Conservation (phyloP, 2,113 vertebrate genomes). For the Phylloscopus trochilus region DNA sequence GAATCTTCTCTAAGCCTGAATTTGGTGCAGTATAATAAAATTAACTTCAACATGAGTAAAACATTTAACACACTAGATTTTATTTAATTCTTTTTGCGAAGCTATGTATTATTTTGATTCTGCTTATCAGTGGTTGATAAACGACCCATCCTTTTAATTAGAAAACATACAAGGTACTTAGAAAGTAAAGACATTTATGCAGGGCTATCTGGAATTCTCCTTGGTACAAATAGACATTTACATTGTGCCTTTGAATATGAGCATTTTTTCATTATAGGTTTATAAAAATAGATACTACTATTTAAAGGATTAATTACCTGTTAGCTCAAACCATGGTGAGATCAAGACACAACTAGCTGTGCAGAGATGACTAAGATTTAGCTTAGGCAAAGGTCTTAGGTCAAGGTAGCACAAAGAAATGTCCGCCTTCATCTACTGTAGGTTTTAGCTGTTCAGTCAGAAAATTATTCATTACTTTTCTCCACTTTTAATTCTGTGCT, state of each 20-base stretch:
- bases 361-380: not conserved
- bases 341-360: not conserved
- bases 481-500: not conserved
- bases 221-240: not conserved
- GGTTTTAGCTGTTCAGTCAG: not conserved
- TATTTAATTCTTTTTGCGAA: not conserved
- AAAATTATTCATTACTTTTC: not conserved
- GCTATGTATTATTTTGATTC: not conserved
- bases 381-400: not conserved
- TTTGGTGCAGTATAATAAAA: not conserved
- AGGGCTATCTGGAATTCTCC: not conserved
- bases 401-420: not conserved
- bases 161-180: not conserved
- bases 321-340: not conserved
- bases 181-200: not conserved
- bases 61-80: not conserved
- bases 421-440: not conserved
- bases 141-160: not conserved
- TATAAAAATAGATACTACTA: not conserved
- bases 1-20: not conserved
- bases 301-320: not conserved
- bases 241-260: not conserved
- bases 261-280: not conserved
- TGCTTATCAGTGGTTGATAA: not conserved
- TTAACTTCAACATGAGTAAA: not conserved